Base-by-base conservation (phyloP, 2,888 invertebrate genomes). In the Zeuzera pyrina region DNA sequence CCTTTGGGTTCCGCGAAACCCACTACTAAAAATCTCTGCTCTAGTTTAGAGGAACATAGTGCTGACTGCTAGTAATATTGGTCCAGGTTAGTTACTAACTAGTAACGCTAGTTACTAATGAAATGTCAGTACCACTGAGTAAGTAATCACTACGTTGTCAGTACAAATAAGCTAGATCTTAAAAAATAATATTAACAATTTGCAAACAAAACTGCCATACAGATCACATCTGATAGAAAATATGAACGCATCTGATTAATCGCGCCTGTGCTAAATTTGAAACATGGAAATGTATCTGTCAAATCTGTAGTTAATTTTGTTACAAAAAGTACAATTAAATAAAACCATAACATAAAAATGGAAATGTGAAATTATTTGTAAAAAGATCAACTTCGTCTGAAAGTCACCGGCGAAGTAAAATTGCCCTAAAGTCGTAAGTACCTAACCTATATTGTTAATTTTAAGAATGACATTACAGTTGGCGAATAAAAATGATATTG, bases 191-290 rank as follows among this genome's bases (percentile, higher is more conserved):
- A n/a, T n/a, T n/a, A n/a, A n/a, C n/a, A n/a, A n/a, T n/a, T n/a
- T n/a, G n/a, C n/a, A n/a, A n/a, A n/a, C n/a, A n/a, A n/a, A n/a
- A n/a, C n/a, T n/a, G n/a, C n/a, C n/a, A n/a, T n/a, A n/a, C n/a
- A n/a, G n/a, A n/a, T n/a, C n/a, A n/a, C n/a, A n/a, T n/a, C n/a
- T n/a, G n/a, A n/a, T n/a, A n/a, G n/a, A n/a, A n/a, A n/a, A n/a
- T n/a, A 8, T 45, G 60, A 63, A 56, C 45, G 58, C 49, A 52
- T 21, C 52, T 16, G 21, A 45, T 47, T 38, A 10, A 60, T 59
- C 66, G 58, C 66, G 67, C 64, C 63, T 69, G 59, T 58, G 71
- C 62, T 61, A 69, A 73, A 71, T 73, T 77, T 73, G 64, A 74
- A 73, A 71, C 59, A 62, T 63, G 62, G 46, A 58, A n/a, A n/a